phyloP scores from a whole-genome alignment of 2,113 vertebrate genomes.

The Crotophaga sulcirostris region DNA sequence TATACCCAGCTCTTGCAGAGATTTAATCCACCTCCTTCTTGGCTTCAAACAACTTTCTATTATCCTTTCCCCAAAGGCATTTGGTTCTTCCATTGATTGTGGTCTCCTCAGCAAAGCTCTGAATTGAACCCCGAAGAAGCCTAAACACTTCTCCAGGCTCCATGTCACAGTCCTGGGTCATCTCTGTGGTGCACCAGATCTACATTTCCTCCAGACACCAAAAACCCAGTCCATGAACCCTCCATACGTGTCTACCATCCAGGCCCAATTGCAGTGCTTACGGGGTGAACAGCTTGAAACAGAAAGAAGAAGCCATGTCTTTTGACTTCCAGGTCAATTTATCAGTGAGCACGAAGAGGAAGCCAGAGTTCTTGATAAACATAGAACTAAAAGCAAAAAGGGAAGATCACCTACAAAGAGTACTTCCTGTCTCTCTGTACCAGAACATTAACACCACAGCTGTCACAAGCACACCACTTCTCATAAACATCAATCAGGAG shows the following conservation, averaged over 20 bases:
- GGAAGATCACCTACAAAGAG: background rate
- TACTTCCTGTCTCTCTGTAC: background rate
- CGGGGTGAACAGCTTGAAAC: background rate
- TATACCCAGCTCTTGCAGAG: background rate
- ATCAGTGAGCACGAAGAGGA: background rate
- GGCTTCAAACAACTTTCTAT: background rate
- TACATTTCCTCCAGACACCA: background rate
- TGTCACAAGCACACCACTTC: background rate
- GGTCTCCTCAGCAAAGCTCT: background rate
- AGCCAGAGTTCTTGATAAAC: background rate
- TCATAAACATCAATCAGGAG: background rate
- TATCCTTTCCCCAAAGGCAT: background rate
- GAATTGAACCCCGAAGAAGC: background rate
- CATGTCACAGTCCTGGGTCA: background rate
- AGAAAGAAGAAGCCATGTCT: background rate
- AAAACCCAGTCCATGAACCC: background rate
- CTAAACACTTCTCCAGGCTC: background rate
- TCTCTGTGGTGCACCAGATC: background rate
- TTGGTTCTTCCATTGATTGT: background rate
- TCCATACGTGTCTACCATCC: background rate
- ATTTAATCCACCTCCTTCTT: background rate
- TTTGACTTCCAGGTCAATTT: background rate
- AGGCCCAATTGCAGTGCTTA: background rate
- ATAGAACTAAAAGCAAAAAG: background rate
- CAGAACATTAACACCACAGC: background rate